phyloP scores from a whole-genome alignment of 2,797 vertebrate species.

The Odontamblyopus rebecca region DNA sequence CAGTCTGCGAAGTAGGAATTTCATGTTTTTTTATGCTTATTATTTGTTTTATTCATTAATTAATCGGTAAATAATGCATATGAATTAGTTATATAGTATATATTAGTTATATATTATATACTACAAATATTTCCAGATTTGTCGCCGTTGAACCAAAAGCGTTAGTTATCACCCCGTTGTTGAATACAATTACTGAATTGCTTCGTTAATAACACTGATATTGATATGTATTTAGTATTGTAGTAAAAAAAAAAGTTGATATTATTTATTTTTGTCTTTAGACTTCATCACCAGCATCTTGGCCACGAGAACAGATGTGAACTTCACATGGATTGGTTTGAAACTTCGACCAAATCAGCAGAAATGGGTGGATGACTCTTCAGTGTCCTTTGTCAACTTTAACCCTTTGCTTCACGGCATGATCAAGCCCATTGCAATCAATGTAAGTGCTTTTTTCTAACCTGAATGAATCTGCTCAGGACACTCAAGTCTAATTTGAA shows the following conservation, averaged over 20 bases:
- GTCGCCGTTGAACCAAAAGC: too few species aligned
- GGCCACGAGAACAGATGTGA: conserved; percentile 54
- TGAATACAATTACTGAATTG: too few species aligned
- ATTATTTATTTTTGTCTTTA: conserved; percentile 47
- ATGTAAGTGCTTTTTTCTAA: conserved; percentile 74
- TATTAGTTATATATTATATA: too few species aligned
- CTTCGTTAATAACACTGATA: too few species aligned
- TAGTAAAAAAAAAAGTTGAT: neutral
- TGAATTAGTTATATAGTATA: too few species aligned
- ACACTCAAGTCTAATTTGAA: neutral
- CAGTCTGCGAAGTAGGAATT: neutral
- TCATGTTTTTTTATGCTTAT: neutral
- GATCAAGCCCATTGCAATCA: conserved; percentile 70
- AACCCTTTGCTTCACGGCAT: conserved; percentile 85
- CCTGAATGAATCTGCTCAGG: neutral
- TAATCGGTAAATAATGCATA: neutral
- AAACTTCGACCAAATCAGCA: conserved; percentile 62
- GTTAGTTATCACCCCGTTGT: too few species aligned
- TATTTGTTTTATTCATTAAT: neutral
- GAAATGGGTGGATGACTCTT: conserved; percentile 82
- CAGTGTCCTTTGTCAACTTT: conserved; percentile 83
- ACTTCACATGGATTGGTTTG: conserved; percentile 89
- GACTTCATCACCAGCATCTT: conserved; percentile 90
- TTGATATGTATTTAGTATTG: too few species aligned
- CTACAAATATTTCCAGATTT: neutral